Percentiles rank a stretch among this genome's conserved stretches.
Conservation (phyloP, 2,113 vertebrate genomes). For the Nettapus auritus region DNA sequence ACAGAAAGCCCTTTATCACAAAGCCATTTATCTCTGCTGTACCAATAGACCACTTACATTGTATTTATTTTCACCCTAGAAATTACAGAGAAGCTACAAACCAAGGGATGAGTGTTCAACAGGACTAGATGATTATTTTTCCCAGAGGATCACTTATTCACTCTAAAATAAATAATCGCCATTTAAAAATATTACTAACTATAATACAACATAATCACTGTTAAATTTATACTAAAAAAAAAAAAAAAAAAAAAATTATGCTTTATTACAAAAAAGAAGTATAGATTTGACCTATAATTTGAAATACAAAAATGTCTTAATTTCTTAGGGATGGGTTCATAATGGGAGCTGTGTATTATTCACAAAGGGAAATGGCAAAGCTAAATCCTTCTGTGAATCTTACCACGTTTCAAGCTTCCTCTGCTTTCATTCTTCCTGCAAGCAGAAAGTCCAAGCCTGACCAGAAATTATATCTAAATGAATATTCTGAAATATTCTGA, state of each 20-base stretch:
- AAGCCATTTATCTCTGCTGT: not conserved
- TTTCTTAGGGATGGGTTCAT: not conserved
- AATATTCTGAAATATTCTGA: not conserved
- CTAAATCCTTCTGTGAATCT: not conserved
- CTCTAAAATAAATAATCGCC: not conserved
- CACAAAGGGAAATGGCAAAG: not conserved
- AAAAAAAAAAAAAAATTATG: not conserved
- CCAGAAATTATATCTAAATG: not conserved
- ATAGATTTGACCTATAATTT: not conserved
- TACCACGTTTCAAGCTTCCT: not conserved
- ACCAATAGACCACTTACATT: not conserved
- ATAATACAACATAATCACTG: not conserved
- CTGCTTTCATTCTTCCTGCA: not conserved
- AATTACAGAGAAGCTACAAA: not conserved
- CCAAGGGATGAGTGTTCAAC: not conserved
- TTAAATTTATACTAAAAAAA: not conserved
- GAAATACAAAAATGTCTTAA: not conserved
- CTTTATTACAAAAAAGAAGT: not conserved
- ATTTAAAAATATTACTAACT: not conserved
- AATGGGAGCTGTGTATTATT: not conserved
- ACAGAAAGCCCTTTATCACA: not conserved
- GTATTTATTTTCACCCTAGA: not conserved
- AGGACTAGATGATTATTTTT: not conserved
- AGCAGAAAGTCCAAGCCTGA: not conserved
- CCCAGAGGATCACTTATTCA: not conserved